These are phyloP conservation scores for Cyphomyrus discorhynchus DNA, from an alignment of 2,113 vertebrate species.

Conservation along the genomic window DNA sequence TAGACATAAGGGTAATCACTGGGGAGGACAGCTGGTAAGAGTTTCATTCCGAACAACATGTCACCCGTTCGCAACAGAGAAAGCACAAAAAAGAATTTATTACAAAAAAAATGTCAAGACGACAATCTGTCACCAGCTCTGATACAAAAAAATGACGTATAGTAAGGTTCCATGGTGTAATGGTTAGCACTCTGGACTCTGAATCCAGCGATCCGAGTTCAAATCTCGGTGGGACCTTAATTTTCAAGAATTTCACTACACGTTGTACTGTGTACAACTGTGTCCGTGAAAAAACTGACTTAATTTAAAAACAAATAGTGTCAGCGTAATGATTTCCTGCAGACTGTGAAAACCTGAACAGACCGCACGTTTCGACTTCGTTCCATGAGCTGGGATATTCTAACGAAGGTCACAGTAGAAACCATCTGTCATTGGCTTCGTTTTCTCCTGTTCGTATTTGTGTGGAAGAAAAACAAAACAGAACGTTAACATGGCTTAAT, in stretches of 20 bases:
- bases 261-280: not conserved
- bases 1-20: not conserved
- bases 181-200: slow-evolving; percentile 92
- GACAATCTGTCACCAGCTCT: not conserved
- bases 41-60: not conserved
- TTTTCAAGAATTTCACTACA: not conserved
- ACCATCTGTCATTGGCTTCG: not conserved
- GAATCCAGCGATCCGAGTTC: slow-evolving; percentile 92
- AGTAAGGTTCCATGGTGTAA: slow-evolving; percentile 49
- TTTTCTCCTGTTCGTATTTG: not conserved
- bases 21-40: not conserved
- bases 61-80: not conserved
- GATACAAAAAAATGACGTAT: not conserved
- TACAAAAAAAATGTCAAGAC: not conserved
- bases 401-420: not conserved
- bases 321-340: not conserved
- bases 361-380: not conserved
- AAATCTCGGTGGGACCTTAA: slow-evolving; percentile 80
- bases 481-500: not conserved
- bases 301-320: not conserved
- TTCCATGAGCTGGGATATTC: not conserved
- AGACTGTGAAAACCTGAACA: not conserved
- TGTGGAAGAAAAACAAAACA: not conserved
- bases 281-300: not conserved
- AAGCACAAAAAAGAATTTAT: not conserved